Evolutionary conservation across 2,797 vertebrate genomes (phyloP).

Genomic region (Tinamus major): DNA sequence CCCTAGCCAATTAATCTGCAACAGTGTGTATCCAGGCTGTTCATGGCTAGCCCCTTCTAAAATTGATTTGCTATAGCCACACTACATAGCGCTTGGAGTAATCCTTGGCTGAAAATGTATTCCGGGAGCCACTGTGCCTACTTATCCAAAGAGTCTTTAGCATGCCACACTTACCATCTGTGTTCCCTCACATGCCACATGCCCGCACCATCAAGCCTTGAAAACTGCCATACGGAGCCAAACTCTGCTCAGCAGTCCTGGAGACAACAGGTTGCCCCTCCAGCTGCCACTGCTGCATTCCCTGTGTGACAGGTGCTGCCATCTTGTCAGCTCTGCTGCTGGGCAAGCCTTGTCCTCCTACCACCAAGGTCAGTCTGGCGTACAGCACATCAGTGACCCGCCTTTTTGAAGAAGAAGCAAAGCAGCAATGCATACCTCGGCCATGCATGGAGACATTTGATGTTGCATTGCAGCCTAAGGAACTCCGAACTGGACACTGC

Average conservation of each 20-base stretch:
- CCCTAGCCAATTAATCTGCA: not conserved
- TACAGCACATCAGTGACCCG: not conserved
- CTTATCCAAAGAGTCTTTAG: not conserved
- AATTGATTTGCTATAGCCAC: not conserved
- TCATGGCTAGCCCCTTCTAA: not conserved
- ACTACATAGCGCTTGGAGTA: not conserved
- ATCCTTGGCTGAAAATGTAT: fast-evolving
- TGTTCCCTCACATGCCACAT: not conserved
- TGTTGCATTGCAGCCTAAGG: not conserved
- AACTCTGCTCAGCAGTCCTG: not conserved
- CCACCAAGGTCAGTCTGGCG: not conserved
- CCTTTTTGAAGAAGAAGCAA: not conserved
- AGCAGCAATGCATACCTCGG: not conserved
- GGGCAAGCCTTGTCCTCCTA: not conserved
- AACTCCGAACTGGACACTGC: not conserved
- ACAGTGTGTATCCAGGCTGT: not conserved
- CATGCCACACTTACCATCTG: not conserved
- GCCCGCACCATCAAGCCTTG: not conserved
- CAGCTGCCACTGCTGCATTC: not conserved
- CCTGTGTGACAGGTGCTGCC: fast-evolving
- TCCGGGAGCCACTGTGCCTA: not conserved
- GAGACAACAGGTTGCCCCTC: not conserved
- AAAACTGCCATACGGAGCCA: not conserved
- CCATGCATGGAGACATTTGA: fast-evolving
- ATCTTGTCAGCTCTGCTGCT: not conserved